Evolutionary conservation across 2,888 invertebrate species (phyloP), one percentile per base, ranked within the genome.

Genomic region (Azorinus chamasolen): DNA sequence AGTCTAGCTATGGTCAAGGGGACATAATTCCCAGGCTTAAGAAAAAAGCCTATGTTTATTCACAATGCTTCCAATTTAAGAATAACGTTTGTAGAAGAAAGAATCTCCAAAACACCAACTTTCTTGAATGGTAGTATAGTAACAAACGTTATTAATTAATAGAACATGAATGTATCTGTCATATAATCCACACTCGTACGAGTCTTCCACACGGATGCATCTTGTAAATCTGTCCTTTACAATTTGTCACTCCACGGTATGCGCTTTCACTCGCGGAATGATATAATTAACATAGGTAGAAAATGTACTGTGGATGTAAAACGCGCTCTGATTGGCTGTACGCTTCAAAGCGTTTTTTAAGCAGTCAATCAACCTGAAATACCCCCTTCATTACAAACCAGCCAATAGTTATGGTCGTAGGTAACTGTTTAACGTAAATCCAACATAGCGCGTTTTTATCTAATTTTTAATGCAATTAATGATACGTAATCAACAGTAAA

Each of bases 251-350:
- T 46, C 39, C 55, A 70, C 63, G 65, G 69, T 64, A 43, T 63
- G 62, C 65, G 65, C 73, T 58, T 80, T 73, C 73, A 55, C 73
- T 50, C 65, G 45, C 41, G 45, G 59, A 54, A 53, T 72, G 62
- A 57, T 75, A 72, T 57, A 65, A 76, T 76, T 76, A 73, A 64
- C 74, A 53, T 72, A 80, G 75, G 73, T 80, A 80, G 72, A 39
- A 45, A 20, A 59, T 66, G 58, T 57, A 69, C 32, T 6, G 54
- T 20, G 43, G 54, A 53, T 76, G 80, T 80, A 73, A 72, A 66
- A 62, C 12, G 54, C 54, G 20, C 50, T 76, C 51, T 66, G 46
- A 80, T 80, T 80, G 80, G 80, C 50, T 39, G 46, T 18, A 25
- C 6, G 20, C 16, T 37, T 72, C 73, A 70, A 58, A 59, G 48